Conservation (phyloP, 2,113 vertebrate species). For the Galbula dea region DNA sequence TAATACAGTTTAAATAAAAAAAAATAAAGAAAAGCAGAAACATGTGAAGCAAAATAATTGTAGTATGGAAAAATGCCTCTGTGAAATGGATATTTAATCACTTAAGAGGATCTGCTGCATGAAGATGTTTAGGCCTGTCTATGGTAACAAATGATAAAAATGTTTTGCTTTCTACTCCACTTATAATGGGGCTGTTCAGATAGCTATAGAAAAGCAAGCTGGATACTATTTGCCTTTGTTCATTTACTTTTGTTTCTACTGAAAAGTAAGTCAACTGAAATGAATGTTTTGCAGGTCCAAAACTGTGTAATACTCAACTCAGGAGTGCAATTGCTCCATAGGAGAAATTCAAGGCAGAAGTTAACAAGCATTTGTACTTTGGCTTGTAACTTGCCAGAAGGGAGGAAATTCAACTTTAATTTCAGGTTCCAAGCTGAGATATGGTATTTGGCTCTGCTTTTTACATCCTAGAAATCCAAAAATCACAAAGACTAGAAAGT, state of each 20-base stretch:
- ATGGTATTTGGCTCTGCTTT: neutral
- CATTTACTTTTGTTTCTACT: neutral
- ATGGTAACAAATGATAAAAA: neutral
- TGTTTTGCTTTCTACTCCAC: neutral
- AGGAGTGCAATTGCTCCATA: fast-evolving
- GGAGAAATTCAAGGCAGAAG: neutral
- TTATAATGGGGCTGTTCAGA: neutral
- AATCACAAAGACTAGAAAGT: neutral
- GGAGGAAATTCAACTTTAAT: neutral
- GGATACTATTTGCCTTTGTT: neutral
- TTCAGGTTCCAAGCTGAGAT: neutral
- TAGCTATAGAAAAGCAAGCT: neutral
- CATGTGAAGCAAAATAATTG: neutral
- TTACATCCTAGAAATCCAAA: neutral
- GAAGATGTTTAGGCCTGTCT: neutral
- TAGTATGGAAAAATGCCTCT: neutral
- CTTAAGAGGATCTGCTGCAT: neutral
- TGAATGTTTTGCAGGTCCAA: neutral
- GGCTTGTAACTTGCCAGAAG: neutral
- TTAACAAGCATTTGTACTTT: neutral
- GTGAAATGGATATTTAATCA: neutral
- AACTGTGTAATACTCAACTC: neutral
- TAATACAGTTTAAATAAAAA: neutral
- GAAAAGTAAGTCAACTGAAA: neutral
- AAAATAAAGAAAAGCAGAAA: neutral